phyloP scores from a whole-genome alignment of 2,797 vertebrate species.

The Falco concolor region DNA sequence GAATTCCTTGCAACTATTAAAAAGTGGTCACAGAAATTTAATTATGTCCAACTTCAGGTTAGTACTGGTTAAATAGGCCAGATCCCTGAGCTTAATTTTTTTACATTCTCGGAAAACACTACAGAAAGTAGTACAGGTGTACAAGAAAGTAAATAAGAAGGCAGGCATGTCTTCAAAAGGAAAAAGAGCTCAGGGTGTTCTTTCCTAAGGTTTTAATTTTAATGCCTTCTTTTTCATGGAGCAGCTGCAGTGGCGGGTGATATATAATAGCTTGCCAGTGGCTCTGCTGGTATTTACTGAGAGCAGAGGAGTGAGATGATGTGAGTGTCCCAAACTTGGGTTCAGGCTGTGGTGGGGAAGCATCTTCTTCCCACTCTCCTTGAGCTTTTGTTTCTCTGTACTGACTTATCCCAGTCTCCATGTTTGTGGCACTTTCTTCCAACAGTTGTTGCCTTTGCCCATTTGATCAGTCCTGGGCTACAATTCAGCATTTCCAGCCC shows the following conservation, averaged over 20 bases:
- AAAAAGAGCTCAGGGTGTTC: not conserved
- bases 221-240: not conserved
- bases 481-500: not conserved
- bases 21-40: not conserved
- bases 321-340: fast-evolving
- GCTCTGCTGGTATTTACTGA: not conserved
- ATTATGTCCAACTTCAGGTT: not conserved
- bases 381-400: not conserved
- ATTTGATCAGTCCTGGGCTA: not conserved
- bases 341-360: not conserved
- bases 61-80: not conserved
- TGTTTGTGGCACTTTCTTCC: not conserved
- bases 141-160: not conserved
- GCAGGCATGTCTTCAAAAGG: not conserved
- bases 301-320: not conserved
- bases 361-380: not conserved
- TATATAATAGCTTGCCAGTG: not conserved
- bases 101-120: not conserved
- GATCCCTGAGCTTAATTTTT: not conserved
- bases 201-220: not conserved
- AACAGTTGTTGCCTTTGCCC: not conserved
- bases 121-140: not conserved
- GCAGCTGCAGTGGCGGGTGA: not conserved
- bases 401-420: not conserved
- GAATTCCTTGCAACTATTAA: not conserved